phyloP scores from a whole-genome alignment of 2,888 invertebrate genomes.

The Spicauda simplicius region DNA sequence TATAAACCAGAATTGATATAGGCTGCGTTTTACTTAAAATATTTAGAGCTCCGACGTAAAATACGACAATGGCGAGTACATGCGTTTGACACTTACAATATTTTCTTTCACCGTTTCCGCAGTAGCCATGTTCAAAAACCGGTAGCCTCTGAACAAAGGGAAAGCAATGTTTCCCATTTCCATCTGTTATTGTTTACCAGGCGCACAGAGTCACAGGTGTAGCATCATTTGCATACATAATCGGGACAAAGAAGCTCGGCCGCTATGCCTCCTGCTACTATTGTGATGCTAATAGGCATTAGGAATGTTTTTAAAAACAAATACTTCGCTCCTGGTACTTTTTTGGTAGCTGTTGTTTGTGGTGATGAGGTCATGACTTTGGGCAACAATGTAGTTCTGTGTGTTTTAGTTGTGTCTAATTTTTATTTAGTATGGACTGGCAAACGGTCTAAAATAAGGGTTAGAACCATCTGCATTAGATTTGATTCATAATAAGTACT shows the following conservation, averaged over 20 bases:
- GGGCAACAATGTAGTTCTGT: neutral
- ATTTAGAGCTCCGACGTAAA: no score
- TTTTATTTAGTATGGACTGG: no score
- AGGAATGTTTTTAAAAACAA: conserved; percentile 64
- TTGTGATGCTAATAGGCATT: conserved; percentile 77
- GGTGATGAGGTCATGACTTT: conserved; percentile 30
- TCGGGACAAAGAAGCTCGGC: conserved; percentile 70
- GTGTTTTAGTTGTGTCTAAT: no score
- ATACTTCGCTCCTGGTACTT: conserved; percentile 41
- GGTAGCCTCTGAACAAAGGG: conserved; percentile 54
- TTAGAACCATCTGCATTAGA: no score
- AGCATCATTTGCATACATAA: conserved; percentile 67
- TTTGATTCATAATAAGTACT: no score
- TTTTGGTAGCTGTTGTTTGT: conserved; percentile 33
- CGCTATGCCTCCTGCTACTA: conserved; percentile 66
- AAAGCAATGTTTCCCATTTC: conserved; percentile 56
- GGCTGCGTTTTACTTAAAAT: no score
- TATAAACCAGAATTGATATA: no score
- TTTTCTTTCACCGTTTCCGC: conserved; percentile 31
- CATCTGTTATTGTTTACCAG: conserved; percentile 73
- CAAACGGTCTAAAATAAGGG: no score
- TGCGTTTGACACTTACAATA: conserved; percentile 4
- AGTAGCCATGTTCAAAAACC: conserved; percentile 44
- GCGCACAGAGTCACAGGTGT: conserved; percentile 68
- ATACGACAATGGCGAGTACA: neutral